Base-by-base conservation (phyloP, 2,888 invertebrate species). In the Gortyna flavago region DNA sequence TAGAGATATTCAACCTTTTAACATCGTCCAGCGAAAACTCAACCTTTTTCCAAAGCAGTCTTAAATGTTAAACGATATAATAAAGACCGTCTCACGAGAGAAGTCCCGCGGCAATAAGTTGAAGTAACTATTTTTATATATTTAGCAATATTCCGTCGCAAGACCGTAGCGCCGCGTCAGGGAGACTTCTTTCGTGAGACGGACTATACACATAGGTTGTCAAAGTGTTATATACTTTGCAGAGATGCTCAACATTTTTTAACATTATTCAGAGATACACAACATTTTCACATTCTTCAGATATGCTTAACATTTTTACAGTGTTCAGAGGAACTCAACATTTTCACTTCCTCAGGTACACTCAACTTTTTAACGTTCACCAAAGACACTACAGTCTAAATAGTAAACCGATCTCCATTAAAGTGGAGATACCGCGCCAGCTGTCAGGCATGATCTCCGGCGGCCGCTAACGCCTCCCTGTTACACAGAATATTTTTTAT, bases 381-480 rank as follows among this genome's bases (percentile, higher is more conserved):
- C 76, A 44, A 76, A 65, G n/a, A 68, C 54, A 51, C 21, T n/a
- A 25, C 11, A 68, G 62, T 29, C 41, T 74, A 88, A 38, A 87
- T 79, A 29, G 81, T 83, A 73, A 90, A 87, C 77, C 87, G 87
- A 83, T 88, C 91, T 48, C 71, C 86, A 65, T 72, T 85, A 32
- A 92, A 91, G 70, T 86, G 77, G 51, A 90, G 80, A 51, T 81
- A 81, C 51, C 84, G 79, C 51, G 61, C 80, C 67, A 77, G 74
- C 66, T 88, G 88, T 90, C 89, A 90, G 85, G 90, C 91, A 97
- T 98, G 94, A 90, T 98, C 98, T 0, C 98, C 97, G 44, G 98
- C 98, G 3, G 97, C 97, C 0, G 97, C 97, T 87, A 98, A 96
- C 0, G 98, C 97, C 96, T 99, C 99, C 86, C 99, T 97, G 69